A percentile compares a stretch with the other conserved stretches of the same genome.
phyloP scores from a whole-genome alignment of 2,113 vertebrate species.

The Forbesichthys agassizii region DNA sequence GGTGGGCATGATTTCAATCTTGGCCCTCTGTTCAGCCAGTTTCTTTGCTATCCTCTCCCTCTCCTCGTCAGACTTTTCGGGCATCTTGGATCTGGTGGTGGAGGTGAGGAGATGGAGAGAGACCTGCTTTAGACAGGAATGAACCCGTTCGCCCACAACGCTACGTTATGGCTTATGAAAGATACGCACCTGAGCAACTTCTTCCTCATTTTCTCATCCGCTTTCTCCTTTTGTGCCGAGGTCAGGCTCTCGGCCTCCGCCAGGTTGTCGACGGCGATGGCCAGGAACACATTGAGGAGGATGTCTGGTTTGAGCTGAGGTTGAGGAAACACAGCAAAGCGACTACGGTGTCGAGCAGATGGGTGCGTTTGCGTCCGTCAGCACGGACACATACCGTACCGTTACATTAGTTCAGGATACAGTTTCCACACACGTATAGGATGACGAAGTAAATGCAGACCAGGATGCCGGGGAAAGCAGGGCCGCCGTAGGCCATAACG shows the following conservation, averaged over 20 bases:
- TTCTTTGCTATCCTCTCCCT: conserved; percentile 86
- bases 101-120: not conserved
- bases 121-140: not conserved
- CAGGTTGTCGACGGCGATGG: conserved; percentile 96
- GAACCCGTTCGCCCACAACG: not conserved
- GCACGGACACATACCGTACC: not conserved
- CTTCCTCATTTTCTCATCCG: conserved; percentile 84
- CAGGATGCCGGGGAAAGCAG: conserved; percentile 86
- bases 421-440: conserved; percentile 93
- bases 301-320: conserved; percentile 80
- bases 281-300: conserved; percentile 97
- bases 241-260: conserved; percentile 94
- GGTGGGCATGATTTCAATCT: conserved; percentile 90
- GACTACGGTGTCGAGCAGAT: not conserved
- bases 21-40: conserved; percentile 88
- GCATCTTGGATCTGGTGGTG: conserved; percentile 77
- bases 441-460: conserved; percentile 94
- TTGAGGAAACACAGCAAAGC: conserved; percentile 74
- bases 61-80: conserved; percentile 92
- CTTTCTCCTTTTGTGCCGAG: conserved; percentile 93
- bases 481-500: conserved; percentile 93
- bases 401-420: conserved; percentile 79
- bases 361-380: not conserved
- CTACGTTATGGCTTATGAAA: not conserved
- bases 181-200: conserved; percentile 84